Evolutionary conservation across 2,797 vertebrate genomes (phyloP), one percentile per base, ranked within the genome.

Genomic region (Sus cebifrons): DNA sequence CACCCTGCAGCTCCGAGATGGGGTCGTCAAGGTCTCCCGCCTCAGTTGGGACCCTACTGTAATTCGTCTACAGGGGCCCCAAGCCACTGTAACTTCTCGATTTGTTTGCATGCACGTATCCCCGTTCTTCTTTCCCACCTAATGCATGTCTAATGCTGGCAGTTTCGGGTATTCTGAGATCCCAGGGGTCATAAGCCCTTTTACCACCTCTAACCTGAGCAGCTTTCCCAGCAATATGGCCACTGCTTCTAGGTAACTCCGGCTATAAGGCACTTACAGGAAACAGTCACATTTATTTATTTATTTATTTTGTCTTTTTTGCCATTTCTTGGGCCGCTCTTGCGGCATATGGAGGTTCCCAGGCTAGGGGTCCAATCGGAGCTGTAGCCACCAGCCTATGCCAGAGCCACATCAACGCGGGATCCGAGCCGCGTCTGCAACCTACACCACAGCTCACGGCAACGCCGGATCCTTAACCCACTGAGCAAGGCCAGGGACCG

Each of bases 21-120:
- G 9, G 1, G 2, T 2, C 9, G n/a, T 6, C 5, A 0, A 1
- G 5, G 10, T 49, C 27, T 21, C 18, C 18, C 6, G 13, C 52
- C 1, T 0, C n/a, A 1, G 0, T 2, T 6, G 56, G 27, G 44
- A 16, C 4, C 14, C 36, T 8, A 1, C 16, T 0, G 0, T 21
- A 2, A 1, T 6, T 60, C 52, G 58, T 9, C 11, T 5, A 4
- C 21, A 16, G 17, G 58, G 3, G 20, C 4, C 67, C 21, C 32
- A 0, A 2, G 13, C 17, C 54, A 29, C 17, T 4, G 23, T 4
- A 15, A 16, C 5, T 27, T 64, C 77, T 60, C 6, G 2, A 4
- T 17, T 23, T 29, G 70, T 4, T 49, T 36, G 10, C 15, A n/a
- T 14, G 25, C 6, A 4, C 16, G 29, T 16, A 10, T 23, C 20